Base-by-base conservation (phyloP, 1,140 invertebrate species). In the Homalodisca vitripennis region DNA sequence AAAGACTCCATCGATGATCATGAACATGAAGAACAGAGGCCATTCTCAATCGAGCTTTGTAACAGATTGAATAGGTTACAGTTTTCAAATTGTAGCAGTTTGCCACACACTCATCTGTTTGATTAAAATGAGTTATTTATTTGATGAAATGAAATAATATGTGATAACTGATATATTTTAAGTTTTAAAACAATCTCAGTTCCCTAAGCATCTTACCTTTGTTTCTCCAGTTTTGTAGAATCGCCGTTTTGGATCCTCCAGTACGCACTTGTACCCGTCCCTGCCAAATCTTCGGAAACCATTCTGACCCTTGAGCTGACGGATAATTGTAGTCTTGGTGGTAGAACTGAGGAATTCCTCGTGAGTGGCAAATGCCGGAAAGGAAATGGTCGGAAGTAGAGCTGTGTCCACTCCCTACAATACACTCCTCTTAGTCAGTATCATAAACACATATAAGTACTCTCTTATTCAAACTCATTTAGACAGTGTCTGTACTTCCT, bases 41-140 rank as follows among this genome's bases (percentile, higher is more conserved):
- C 98, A 99, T 82, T 99, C 96, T 77, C 93, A 95, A 82, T 99
- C 98, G 48, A 99, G n/a, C n/a, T n/a, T n/a, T n/a, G n/a, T n/a
- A n/a, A n/a, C n/a, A n/a, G n/a, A n/a, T n/a, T n/a, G n/a, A n/a
- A n/a, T n/a, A n/a, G n/a, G n/a, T n/a, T n/a, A n/a, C n/a, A n/a
- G n/a, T n/a, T n/a, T n/a, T n/a, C n/a, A n/a, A n/a, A n/a, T n/a
- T n/a, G n/a, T n/a, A n/a, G n/a, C n/a, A n/a, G n/a, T n/a, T n/a
- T n/a, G n/a, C n/a, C n/a, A n/a, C n/a, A n/a, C n/a, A n/a, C n/a
- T n/a, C n/a, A n/a, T n/a, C n/a, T n/a, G n/a, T n/a, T n/a, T n/a
- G n/a, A n/a, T n/a, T n/a, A n/a, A n/a, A n/a, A n/a, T n/a, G n/a
- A n/a, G n/a, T n/a, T n/a, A n/a, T n/a, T n/a, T n/a, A n/a, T n/a